A percentile compares a stretch with the other conserved stretches of the same genome.
These are phyloP conservation scores for Gryllus longicercus DNA, from an alignment of 2,888 invertebrate genomes.

Conservation along the genomic window DNA sequence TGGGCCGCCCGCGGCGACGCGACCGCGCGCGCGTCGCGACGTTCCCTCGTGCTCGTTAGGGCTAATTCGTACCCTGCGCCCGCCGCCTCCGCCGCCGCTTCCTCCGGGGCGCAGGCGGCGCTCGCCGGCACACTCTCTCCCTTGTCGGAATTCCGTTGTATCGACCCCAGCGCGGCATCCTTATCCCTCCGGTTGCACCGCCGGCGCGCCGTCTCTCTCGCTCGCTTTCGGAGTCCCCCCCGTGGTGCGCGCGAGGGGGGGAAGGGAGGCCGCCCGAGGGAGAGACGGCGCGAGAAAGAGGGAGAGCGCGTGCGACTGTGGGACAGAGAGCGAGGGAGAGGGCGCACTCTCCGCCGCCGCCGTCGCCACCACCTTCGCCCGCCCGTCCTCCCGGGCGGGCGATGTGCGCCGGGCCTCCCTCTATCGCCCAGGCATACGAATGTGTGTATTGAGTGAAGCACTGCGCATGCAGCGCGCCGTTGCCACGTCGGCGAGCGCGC, in stretches of 20 bases:
- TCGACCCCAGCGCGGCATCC: conserved; percentile 3
- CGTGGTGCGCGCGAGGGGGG: not conserved
- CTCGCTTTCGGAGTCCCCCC: not conserved
- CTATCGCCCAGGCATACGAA: conserved; percentile 23
- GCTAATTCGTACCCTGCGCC: too few relatives aligned
- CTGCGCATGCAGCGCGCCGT: conserved; percentile 22
- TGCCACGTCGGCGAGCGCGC: not conserved
- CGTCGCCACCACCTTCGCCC: not conserved
- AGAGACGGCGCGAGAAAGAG: conserved; percentile 3
- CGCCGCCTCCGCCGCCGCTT: too few relatives aligned
- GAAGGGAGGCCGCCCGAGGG: not conserved
- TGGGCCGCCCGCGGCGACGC: too few relatives aligned
- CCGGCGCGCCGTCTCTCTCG: not conserved
- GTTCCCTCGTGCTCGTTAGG: too few relatives aligned
- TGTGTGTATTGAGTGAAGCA: conserved; percentile 24
- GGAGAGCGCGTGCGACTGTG: not conserved
- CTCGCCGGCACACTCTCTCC: not conserved
- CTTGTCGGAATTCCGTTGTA: conserved; percentile 20
- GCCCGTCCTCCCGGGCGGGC: not conserved
- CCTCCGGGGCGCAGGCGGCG: too few relatives aligned
- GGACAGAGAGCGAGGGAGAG: conserved; percentile 21
- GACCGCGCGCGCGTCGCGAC: too few relatives aligned
- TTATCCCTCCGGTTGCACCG: not conserved
- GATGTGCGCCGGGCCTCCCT: conserved; percentile 7
- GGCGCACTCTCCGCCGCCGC: not conserved